Percentiles rank a stretch among this genome's conserved stretches.
These are phyloP conservation scores for Brevimyrus niger DNA, from an alignment of 2,113 vertebrate genomes.

Conservation along the genomic window DNA sequence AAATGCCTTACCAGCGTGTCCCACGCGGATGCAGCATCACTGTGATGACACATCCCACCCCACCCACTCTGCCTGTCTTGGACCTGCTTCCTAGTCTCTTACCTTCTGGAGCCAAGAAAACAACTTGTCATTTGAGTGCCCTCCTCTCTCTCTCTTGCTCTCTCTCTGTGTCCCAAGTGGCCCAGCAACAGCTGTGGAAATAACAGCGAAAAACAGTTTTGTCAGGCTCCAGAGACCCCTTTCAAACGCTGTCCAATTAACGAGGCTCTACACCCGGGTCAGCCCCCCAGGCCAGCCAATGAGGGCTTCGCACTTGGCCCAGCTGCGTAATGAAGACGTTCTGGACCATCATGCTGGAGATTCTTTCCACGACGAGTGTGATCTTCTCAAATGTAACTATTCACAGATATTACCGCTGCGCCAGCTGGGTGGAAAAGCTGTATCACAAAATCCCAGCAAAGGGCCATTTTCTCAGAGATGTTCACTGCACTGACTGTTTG, in stretches of 20 bases:
- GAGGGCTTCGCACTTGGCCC: background rate
- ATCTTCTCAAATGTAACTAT: background rate
- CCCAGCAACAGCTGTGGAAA: constrained; percentile 37
- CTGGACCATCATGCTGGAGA: background rate
- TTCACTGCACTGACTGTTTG: background rate
- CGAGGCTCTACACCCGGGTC: constrained; percentile 1
- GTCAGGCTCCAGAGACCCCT: constrained; percentile 30
- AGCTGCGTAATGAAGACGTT: constrained; percentile 12
- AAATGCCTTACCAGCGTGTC: background rate
- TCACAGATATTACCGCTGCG: background rate
- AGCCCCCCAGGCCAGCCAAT: background rate
- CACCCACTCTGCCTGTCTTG: background rate
- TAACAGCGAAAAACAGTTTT: constrained; percentile 36
- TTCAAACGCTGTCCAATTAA: constrained; percentile 31
- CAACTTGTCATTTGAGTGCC: constrained; percentile 7
- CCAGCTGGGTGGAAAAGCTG: constrained; percentile 1
- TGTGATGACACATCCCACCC: background rate
- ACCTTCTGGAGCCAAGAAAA: constrained; percentile 18
- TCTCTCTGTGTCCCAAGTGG: constrained; percentile 25
- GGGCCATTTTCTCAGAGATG: background rate
- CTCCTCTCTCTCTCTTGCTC: background rate
- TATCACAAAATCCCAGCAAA: background rate
- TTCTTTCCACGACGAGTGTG: constrained; percentile 12
- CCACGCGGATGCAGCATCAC: background rate
- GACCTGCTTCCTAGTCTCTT: constrained; percentile 2